These are phyloP conservation scores for Penaeus chinensis DNA, from an alignment of 1,140 invertebrate genomes.

Conservation along the genomic window DNA sequence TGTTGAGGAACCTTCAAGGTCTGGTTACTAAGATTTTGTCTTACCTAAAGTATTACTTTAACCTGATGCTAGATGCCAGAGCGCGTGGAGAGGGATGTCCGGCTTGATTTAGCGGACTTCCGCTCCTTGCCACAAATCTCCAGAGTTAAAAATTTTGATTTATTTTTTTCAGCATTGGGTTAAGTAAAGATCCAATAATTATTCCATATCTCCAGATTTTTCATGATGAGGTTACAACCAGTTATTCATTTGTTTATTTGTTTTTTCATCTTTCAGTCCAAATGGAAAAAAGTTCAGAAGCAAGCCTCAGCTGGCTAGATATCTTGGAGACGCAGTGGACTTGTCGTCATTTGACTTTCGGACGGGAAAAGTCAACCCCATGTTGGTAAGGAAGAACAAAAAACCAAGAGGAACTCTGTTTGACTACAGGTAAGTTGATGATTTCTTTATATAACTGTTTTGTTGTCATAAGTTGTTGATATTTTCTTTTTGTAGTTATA, in stretches of 20 bases:
- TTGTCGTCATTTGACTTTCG: conserved; percentile 85
- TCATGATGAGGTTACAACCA: no score
- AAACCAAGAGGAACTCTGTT: conserved; percentile 74
- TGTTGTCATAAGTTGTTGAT: not conserved
- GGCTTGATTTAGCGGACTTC: no score
- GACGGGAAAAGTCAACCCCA: conserved; percentile 79
- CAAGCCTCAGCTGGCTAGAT: conserved; percentile 83
- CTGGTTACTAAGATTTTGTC: no score
- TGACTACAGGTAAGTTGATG: conserved; percentile 74
- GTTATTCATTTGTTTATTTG: not conserved
- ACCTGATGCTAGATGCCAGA: no score
- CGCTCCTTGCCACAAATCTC: no score
- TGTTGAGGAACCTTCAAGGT: no score
- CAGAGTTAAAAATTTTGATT: no score
- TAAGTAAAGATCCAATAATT: no score
- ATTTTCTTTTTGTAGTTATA: not conserved
- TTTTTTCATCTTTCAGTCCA: conserved; percentile 73
- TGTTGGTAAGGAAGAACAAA: conserved; percentile 75
- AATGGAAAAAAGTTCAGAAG: conserved; percentile 83
- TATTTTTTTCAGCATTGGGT: no score
- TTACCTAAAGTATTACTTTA: no score
- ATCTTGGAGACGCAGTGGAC: conserved; percentile 82
- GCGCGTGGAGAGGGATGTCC: no score
- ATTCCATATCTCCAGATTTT: no score
- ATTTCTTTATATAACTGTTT: not conserved